Evolutionary conservation across 23 tunicate genomes (phyloP), one percentile per base, ranked within the genome.

Genomic region (Phallusia fumigata): DNA sequence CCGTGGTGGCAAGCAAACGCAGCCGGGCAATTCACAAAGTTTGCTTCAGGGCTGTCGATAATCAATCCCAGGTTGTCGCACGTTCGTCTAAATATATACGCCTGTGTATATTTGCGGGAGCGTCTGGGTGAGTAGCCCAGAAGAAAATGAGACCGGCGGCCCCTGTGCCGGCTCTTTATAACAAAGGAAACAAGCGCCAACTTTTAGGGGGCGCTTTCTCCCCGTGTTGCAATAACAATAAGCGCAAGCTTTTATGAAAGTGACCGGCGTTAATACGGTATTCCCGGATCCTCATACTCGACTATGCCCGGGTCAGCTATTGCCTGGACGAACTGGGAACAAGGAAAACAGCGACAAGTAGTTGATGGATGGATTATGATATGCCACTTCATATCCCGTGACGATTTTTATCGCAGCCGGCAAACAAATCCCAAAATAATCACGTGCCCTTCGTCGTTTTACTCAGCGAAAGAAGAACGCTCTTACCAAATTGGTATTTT

Each of bases 331-430:
- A 22, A 21, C 1, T 58, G 16, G 69, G 69, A 58, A 58, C 69
- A 58, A 58, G 69, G 47, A 40, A 58, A 58, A 16, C 28, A 5
- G 69, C 69, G 69, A 58, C 69, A 58, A 58, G 69, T 58, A 58
- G 69, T 58, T 58, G 69, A 58, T 58, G 28, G 69, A 58, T 58
- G 69, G 26, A 58, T 58, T 58, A 58, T 24, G 69, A 58, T 58
- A 58, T 24, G 69, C 69, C 69, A 58, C 69, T 58, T 24, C 69
- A 58, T 13, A 58, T 58, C 69, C 28, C 69, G 69, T 24, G 16
- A 58, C 16, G 69, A 58, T 58, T 21, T 58, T 58, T 58, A 58
- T 58, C 69, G 69, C 69, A 24, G 69, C 69, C 16, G 15, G 69
- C 69, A 58, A 58, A 58, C 28, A 58, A 24, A 24, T 21, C 28